These are phyloP conservation scores for Phrynosoma platyrhinos DNA, from an alignment of 2,113 vertebrate species.

Conservation along the genomic window DNA sequence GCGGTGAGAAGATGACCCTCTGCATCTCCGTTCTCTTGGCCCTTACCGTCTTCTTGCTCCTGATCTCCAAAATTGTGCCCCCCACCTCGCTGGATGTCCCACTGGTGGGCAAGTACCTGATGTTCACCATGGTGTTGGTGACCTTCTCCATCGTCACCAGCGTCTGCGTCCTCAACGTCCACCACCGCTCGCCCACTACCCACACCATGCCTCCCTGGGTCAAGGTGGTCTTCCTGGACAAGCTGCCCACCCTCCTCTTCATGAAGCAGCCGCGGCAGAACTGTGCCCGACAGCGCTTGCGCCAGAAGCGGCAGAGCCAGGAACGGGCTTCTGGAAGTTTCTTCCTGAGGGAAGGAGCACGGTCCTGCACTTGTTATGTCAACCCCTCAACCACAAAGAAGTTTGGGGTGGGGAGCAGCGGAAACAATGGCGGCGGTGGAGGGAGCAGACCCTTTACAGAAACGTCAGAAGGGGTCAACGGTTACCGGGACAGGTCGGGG, in stretches of 20 bases:
- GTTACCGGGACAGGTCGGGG: conserved; percentile 76
- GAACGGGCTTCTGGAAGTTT: conserved; percentile 46
- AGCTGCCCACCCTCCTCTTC: conserved; percentile 91
- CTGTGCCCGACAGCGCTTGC: conserved; percentile 90
- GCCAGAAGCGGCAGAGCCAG: conserved; percentile 81
- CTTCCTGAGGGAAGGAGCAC: conserved; percentile 70
- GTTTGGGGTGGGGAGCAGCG: conserved; percentile 76
- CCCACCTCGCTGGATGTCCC: conserved; percentile 95
- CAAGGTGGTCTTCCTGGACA: conserved; percentile 90
- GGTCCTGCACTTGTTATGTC: conserved; percentile 87
- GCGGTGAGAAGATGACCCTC: conserved; percentile 96
- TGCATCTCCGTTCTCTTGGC: conserved; percentile 95
- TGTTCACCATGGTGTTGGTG: conserved; percentile 99
- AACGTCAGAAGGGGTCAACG: conserved; percentile 79
- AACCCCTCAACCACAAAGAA: conserved; percentile 85
- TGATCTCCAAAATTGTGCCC: conserved; percentile 96
- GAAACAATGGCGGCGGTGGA: conserved; percentile 75
- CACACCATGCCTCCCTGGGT: conserved; percentile 98
- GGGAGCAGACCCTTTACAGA: conserved; percentile 30
- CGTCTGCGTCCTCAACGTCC: conserved; percentile 95
- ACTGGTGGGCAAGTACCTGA: conserved; percentile 94
- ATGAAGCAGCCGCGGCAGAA: conserved; percentile 92
- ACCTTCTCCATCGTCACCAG: conserved; percentile 97
- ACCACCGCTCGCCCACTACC: conserved; percentile 95
- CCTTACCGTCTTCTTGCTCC: conserved; percentile 94